These are phyloP conservation scores for Rhagophthalmus giganteus DNA, from an alignment of 2,888 invertebrate genomes.

Conservation along the genomic window DNA sequence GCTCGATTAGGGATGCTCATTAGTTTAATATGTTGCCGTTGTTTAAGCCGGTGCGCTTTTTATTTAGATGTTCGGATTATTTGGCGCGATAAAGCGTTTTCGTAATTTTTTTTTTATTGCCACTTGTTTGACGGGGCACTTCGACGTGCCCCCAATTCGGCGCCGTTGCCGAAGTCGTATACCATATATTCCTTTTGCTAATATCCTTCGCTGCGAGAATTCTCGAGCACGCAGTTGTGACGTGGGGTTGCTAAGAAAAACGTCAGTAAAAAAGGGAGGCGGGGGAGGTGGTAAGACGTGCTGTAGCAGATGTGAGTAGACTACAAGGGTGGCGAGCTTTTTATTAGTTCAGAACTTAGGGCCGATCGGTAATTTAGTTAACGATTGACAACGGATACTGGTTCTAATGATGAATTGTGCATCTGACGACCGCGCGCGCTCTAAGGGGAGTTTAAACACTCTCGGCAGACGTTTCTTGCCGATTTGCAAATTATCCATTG, in stretches of 20 bases:
- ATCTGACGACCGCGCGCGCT: slow-evolving; percentile 31
- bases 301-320: slow-evolving; percentile 32
- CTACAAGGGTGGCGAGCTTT: slow-evolving; percentile 31
- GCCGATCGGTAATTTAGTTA: slow-evolving; percentile 39
- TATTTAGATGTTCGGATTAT: slow-evolving; percentile 1
- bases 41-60: slow-evolving; percentile 4
- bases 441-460: slow-evolving; percentile 30
- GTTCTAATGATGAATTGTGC: slow-evolving; percentile 34
- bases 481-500: slow-evolving; percentile 33
- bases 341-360: slow-evolving; percentile 36
- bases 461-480: slow-evolving; percentile 22
- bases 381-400: slow-evolving; percentile 41
- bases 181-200: too few species aligned
- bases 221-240: slow-evolving; percentile 19
- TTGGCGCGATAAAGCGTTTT: too few species aligned
- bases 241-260: slow-evolving; percentile 22
- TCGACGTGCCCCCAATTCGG: too few species aligned
- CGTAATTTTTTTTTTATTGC: not conserved
- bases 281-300: slow-evolving; percentile 30
- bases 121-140: too few species aligned
- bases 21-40: slow-evolving; percentile 21
- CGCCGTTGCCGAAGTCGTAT: too few species aligned
- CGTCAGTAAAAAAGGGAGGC: slow-evolving; percentile 15
- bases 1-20: slow-evolving; percentile 29
- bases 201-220: slow-evolving; percentile 12